Evolutionary conservation across 2,888 invertebrate species (phyloP), one percentile per base, ranked within the genome.

Genomic region (Tachystola acroxantha): DNA sequence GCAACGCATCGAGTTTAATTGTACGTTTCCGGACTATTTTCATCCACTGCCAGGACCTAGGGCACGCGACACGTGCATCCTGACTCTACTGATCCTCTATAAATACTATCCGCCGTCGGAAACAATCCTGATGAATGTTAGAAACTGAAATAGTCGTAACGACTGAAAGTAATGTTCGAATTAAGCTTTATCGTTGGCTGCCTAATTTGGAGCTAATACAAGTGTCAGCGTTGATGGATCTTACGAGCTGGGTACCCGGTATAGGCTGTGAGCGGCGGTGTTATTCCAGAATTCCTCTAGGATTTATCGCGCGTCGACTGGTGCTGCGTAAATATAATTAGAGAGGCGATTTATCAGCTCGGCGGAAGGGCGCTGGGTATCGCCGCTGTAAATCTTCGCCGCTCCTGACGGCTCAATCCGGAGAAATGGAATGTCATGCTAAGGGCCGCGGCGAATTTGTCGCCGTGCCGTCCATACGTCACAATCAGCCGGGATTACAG

Each of bases 291-390:
- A 80, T 79, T 73, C 78, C 71, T 45, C 46, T 60, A 50, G 68
- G 71, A 85, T 84, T 82, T 84, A 85, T 81, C 64, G 74, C 66
- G 64, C 65, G 73, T 68, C 77, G 73, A 58, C 66, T 67, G 78
- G 73, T 77, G 74, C 80, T 73, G 78, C 79, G 84, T 86, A 84
- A 85, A 84, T 85, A 85, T 85, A 85, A 84, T 85, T 84, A 85
- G 77, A 82, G 77, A 64, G 73, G 76, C 79, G 73, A 84, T 85
- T 81, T 82, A 81, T 85, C 82, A 82, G 79, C 55, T 57, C 74
- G 68, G 71, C 75, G 81, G 82, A 82, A 80, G 82, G 78, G 80
- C 78, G 72, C 75, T 60, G 64, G 64, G 67, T 76, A 80, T 82
- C 80, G 69, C 64, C 55, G 71, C 69, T 54, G 75, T 85, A 78